These are phyloP conservation scores for Salarias fasciatus DNA, from an alignment of 2,797 vertebrate genomes.

Conservation along the genomic window DNA sequence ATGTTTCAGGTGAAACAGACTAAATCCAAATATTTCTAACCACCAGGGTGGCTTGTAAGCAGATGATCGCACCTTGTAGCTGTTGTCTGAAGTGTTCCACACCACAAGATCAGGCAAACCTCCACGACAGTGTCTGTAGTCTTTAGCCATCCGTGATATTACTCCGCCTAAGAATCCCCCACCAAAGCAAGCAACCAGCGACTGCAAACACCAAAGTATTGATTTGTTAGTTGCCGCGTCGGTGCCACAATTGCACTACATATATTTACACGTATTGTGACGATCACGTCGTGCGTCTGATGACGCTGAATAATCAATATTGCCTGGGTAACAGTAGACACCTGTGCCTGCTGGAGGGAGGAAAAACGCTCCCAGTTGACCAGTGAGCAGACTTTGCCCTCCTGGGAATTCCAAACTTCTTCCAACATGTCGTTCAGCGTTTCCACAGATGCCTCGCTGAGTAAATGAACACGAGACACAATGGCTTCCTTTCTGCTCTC, in stretches of 20 bases:
- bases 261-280: not conserved
- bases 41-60: not conserved
- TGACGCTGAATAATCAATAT: not conserved
- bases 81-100: constrained; percentile 84
- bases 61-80: constrained; percentile 84
- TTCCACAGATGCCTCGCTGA: constrained; percentile 79
- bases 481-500: constrained; percentile 85
- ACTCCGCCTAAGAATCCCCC: constrained; percentile 89
- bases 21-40: too few relatives aligned
- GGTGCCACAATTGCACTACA: not conserved
- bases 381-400: constrained; percentile 81
- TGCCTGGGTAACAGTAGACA: constrained; percentile 39
- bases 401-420: constrained; percentile 84
- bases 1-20: too few relatives aligned
- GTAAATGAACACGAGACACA: constrained; percentile 81
- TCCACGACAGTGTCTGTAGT: constrained; percentile 91
- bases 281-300: not conserved
- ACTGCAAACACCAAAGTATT: constrained; percentile 75
- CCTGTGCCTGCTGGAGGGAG: constrained; percentile 84
- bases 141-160: constrained; percentile 85
- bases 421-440: constrained; percentile 82
- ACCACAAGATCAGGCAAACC: constrained; percentile 96
- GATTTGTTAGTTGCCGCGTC: not conserved
- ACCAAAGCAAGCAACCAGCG: constrained; percentile 89
- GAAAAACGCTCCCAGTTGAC: constrained; percentile 91